Base-by-base conservation (phyloP, 2,113 vertebrate species). In the Solea solea region DNA sequence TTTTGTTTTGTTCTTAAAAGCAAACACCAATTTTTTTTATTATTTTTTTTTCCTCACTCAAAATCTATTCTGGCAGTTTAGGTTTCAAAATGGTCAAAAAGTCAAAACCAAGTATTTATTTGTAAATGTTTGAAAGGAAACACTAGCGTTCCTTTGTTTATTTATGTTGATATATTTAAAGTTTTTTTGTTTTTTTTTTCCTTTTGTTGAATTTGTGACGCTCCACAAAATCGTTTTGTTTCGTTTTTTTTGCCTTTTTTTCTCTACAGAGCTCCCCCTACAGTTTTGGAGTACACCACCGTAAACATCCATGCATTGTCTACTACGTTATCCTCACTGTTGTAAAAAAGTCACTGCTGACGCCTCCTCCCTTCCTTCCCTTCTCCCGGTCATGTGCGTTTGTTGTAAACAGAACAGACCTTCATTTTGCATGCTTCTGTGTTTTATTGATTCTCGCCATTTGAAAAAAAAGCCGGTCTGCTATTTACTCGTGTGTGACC, bases 121-220 rank as follows among this genome's bases (percentile, higher is more conserved):
- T 94, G 93, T 94, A 94, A 93, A 94, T 94, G 89, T 93, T 90
- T 86, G 21, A 81, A 84, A 90, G 84, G 81, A 91, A 82, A 89
- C 88, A 84, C 78, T 86, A 80, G 84, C 87, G 84, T 92, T 79
- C 89, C 82, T 86, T 74, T 89, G 70, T 90, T 93, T 93, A 92
- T 93, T 92, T 94, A 92, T 94, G 83, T 91, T 83, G 62, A 82
- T 91, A 60, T 94, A 91, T 94, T 92, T 92, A 93, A 93, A 71
- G 72, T 61, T 80, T 34, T 61, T 80, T 34, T 34, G 34, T 63
- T 9, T 50, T 14, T 50, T 14, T 61, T 57, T 48, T 21, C 16
- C 41, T 66, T 64, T 28, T 49, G 12, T 72, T 52, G 59, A 65
- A 68, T 66, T 73, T 58, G 67, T 71, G 64, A 62, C 63, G 16